Percentiles rank a stretch among this genome's conserved stretches.
Evolutionary conservation across 1,140 invertebrate species (phyloP).

Genomic region (Drosophila sucinea): DNA sequence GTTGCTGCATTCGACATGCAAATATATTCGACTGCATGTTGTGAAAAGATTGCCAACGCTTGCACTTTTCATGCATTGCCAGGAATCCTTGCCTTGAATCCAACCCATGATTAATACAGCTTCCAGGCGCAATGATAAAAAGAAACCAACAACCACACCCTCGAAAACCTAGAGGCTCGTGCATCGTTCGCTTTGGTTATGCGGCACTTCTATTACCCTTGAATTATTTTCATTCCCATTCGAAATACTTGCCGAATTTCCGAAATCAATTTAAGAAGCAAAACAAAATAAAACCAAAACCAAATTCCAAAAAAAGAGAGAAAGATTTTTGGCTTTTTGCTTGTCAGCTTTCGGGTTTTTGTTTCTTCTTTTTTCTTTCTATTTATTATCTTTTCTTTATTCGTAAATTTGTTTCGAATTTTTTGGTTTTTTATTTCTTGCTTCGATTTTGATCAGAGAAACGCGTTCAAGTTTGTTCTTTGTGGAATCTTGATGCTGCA

Average conservation of each 20-base stretch:
- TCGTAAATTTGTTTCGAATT: slow-evolving; percentile 49
- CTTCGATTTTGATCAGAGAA: background rate
- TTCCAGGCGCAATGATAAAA: background rate
- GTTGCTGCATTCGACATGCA: slow-evolving; percentile 48
- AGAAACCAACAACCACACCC: background rate
- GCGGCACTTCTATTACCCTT: no score
- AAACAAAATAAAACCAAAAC: slow-evolving; percentile 23
- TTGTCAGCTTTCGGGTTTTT: slow-evolving; percentile 23
- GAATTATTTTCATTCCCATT: no score
- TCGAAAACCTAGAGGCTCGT: background rate
- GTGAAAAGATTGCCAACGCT: slow-evolving; percentile 33
- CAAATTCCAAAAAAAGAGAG: slow-evolving; percentile 45
- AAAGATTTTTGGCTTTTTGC: slow-evolving; percentile 43
- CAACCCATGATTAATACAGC: slow-evolving; percentile 34
- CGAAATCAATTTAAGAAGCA: background rate
- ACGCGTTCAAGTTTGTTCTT: slow-evolving; percentile 7
- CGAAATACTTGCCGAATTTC: no score
- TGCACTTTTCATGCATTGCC: slow-evolving; percentile 45
- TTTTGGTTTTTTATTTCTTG: slow-evolving; percentile 10
- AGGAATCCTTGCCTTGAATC: slow-evolving; percentile 14
- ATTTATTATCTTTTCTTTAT: slow-evolving; percentile 25
- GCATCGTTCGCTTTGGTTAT: no score
- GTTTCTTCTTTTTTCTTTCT: slow-evolving; percentile 16
- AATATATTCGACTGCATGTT: slow-evolving; percentile 43
- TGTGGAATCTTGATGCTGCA: background rate